Percentiles rank a stretch among this genome's conserved stretches.
Evolutionary conservation across 37 sponge, comb jelly and placozoan species (phyloP).

Genomic region (Ianthella basta): DNA sequence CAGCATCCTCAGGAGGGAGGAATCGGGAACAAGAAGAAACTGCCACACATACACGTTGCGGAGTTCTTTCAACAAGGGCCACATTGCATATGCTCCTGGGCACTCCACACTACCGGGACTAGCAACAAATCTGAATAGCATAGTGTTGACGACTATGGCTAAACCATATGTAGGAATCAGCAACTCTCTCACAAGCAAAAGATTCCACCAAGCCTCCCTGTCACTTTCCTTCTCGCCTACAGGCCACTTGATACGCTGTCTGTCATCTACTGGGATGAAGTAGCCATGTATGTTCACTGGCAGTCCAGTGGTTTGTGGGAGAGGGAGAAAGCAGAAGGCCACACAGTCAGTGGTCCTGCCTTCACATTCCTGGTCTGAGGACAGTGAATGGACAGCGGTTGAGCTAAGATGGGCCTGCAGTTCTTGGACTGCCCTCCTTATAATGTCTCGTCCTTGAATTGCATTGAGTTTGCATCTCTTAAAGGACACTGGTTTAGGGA

Average conservation of each 20-base stretch:
- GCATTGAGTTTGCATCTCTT: not conserved
- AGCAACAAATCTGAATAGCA: slow-evolving; percentile 21
- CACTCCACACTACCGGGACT: not conserved
- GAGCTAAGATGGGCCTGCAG: not conserved
- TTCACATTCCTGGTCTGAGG: not conserved
- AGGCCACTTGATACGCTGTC: slow-evolving; percentile 86
- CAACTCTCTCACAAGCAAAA: slow-evolving; percentile 39
- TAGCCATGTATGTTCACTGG: slow-evolving; percentile 87
- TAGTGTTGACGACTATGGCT: slow-evolving; percentile 27
- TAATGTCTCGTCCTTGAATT: not conserved
- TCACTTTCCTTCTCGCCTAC: slow-evolving; percentile 57
- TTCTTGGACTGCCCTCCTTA: not conserved
- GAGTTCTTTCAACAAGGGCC: slow-evolving; percentile 53
- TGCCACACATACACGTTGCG: too few relatives aligned
- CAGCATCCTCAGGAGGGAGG: too few relatives aligned
- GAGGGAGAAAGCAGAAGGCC: slow-evolving; percentile 86
- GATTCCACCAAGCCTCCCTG: slow-evolving; percentile 72
- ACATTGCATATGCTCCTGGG: slow-evolving; percentile 55
- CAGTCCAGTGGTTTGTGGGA: slow-evolving; percentile 51
- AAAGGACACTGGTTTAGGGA: slow-evolving; percentile 12
- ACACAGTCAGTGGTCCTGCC: slow-evolving; percentile 34
- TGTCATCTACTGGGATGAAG: slow-evolving; percentile 69
- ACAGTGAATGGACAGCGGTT: not conserved
- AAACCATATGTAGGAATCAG: slow-evolving; percentile 54
- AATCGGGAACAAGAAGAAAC: too few relatives aligned